These are phyloP conservation scores for Corythornis cristatus DNA, from an alignment of 2,113 vertebrate genomes.

Conservation along the genomic window DNA sequence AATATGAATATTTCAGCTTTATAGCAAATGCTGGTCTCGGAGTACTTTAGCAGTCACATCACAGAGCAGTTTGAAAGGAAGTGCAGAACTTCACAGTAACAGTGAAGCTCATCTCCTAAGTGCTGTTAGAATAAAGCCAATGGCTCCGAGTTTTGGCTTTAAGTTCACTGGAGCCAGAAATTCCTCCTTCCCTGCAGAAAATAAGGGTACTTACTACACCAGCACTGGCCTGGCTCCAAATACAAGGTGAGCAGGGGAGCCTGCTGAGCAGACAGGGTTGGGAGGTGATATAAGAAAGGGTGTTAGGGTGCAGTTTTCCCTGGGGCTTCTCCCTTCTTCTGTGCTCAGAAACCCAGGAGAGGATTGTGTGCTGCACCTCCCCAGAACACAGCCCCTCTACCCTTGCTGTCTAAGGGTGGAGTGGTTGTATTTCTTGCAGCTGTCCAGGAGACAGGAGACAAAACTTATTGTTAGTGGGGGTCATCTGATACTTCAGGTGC, in stretches of 20 bases:
- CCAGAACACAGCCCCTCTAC: neutral
- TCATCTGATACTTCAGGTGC: neutral
- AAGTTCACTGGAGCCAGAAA: neutral
- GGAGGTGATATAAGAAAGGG: neutral
- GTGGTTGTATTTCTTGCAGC: neutral
- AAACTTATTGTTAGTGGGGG: neutral
- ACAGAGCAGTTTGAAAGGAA: slow-evolving; percentile 4
- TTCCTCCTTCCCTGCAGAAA: neutral
- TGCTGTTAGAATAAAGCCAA: slow-evolving; percentile 15
- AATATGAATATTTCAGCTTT: slow-evolving; percentile 48
- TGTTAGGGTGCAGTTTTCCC: neutral
- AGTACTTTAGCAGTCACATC: slow-evolving; percentile 37
- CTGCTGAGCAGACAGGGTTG: neutral
- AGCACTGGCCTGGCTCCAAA: neutral
- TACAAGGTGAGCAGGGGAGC: neutral
- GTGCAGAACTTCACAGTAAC: neutral
- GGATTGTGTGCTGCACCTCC: rapidly evolving
- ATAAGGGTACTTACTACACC: neutral
- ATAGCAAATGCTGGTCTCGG: slow-evolving; percentile 1
- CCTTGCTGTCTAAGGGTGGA: neutral
- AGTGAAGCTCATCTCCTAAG: neutral
- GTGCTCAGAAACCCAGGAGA: neutral
- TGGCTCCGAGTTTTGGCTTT: neutral
- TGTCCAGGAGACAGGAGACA: neutral
- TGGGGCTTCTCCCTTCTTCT: neutral